Evolutionary conservation across 2,797 vertebrate species (phyloP), one percentile per base, ranked within the genome.

Genomic region (Aplochiton taeniatus): DNA sequence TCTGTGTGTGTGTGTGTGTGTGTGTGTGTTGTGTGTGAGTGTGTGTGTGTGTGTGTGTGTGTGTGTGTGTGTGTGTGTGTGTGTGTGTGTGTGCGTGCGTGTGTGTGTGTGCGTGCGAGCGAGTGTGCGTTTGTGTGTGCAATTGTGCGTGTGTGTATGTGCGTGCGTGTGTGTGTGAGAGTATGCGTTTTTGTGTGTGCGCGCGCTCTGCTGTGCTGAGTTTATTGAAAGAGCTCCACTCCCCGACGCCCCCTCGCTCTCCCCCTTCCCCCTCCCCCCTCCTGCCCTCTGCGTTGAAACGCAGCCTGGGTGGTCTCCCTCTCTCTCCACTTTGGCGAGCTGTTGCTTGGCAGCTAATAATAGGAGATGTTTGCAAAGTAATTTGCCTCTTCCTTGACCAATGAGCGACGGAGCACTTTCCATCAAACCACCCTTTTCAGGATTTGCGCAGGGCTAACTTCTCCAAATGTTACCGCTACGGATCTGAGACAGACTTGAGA

Each of bases 331-430:
- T 93, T 93, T 93, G 93, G 91, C 88, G 93, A 93, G 94, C 93
- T 93, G 94, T 95, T 94, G 94, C 94, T 94, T 95, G 95, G 94
- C 94, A 95, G 94, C 94, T 95, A 94, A 94, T 95, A 95, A 95
- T 94, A 94, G 93, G 93, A 91, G 93, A 93, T 94, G 93, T 94
- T 95, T 94, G 93, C 92, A 90, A 90, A 94, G 94, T 95, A 94
- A 95, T 95, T 95, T 95, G 94, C 94, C 92, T 94, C 93, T 93
- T 94, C 93, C 93, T 92, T 86, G 92, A 92, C 94, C 94, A 95
- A 95, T 94, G 93, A 91, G 93, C 94, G 91, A 80, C 90, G 84
- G 85, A 89, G 93, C 92, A 88, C 92, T 90, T 92, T 93, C 93
- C 93, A 93, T 93, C 93, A 90, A 93, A 91, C 91, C 92, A 92